Evolutionary conservation across 2,113 vertebrate genomes (phyloP).

Genomic region (Plecturocebus donacophilus): DNA sequence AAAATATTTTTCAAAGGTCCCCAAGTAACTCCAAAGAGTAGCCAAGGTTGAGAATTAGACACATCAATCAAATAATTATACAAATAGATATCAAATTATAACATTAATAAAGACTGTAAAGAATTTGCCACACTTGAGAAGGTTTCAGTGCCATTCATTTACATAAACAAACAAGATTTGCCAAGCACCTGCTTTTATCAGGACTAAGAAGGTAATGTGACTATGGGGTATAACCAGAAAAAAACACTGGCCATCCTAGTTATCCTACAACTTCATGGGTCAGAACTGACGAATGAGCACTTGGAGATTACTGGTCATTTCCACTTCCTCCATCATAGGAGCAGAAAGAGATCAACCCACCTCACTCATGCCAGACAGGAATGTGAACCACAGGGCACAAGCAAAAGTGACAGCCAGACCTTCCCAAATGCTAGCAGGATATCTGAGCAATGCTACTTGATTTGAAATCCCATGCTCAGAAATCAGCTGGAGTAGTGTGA

Average conservation of each 20-base stretch:
- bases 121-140: background rate
- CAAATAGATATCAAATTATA: background rate
- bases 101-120: background rate
- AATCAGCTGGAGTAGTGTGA: background rate
- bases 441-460: background rate
- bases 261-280: background rate
- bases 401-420: background rate
- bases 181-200: background rate
- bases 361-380: background rate
- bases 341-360: background rate
- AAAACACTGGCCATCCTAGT: background rate
- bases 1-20: background rate
- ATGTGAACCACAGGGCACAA: background rate
- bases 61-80: constrained; percentile 14
- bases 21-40: background rate
- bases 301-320: background rate
- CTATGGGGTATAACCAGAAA: background rate
- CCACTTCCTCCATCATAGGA: background rate
- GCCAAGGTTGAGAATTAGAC: background rate
- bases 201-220: background rate
- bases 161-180: background rate
- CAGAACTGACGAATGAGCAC: background rate
- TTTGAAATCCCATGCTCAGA: background rate
- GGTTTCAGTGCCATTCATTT: background rate
- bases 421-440: background rate